Base-by-base conservation (phyloP, 2,797 vertebrate species). In the Channallabes apus region DNA sequence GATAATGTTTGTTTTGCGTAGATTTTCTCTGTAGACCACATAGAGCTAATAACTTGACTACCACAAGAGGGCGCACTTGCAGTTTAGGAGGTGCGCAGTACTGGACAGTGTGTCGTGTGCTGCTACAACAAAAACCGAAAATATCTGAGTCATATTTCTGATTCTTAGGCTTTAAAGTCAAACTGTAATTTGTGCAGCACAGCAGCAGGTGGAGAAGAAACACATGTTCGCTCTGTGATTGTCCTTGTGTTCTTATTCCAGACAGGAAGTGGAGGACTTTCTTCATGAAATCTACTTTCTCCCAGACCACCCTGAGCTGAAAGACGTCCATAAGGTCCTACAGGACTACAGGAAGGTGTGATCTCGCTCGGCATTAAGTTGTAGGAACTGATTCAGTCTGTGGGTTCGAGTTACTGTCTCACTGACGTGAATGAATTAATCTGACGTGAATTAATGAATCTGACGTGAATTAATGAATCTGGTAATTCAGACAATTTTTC, bases 211-310 rank as follows among this genome's bases (percentile, higher is more conserved):
- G 20, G 75, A 58, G 17, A 35, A 38, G 58, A 61, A 15, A 69
- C 41, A 73, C 32, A 3, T 17, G 35, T 83, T 29, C 17, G 22
- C 14, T 29, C 24, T 38, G 68, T 71, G 15, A n/a, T 62, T 61
- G 6, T 69, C 20, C 27, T 4, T 0, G n/a, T 73, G 12, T 29
- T 86, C 56, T 64, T 4, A 73, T 82, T 17, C 20, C 94, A 99
- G 98, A 92, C 94, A 97, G 90, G 96, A 96, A 90, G 98, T 99
- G 17, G 95, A 94, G 84, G 98, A 99, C 91, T 98, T 97, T 88
- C 96, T 99, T 80, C 98, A 99, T 92, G 98, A 99, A 95, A 99
- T 99, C 92, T 99, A 99, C 93, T 99, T 99, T 91, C 94, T 99
- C 51, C 98, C 98, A 59, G 96, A 99, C 89, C 97, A 98, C 90